Base-by-base conservation (phyloP, 1,140 invertebrate species). In the Nymphalis io region DNA sequence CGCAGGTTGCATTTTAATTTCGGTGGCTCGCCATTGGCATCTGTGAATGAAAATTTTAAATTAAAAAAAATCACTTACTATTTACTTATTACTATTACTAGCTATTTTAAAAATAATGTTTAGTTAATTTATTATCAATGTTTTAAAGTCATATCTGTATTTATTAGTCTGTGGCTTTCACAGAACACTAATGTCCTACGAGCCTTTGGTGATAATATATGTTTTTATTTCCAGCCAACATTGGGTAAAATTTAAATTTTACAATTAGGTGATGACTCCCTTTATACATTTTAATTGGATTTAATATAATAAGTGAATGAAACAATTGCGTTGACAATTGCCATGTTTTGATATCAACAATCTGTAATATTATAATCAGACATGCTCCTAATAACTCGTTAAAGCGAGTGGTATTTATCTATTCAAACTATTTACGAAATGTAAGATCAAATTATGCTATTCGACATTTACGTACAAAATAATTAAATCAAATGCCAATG, bases 1-100 rank as follows among this genome's bases (percentile, higher is more conserved):
- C 98, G 92, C 60, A 99, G 93, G 86, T 98, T 98, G 92, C 98
- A 99, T 90, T 98, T 99, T 57, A 97, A 93, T 88, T 96, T 96
- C 1, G 96, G 95, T 11, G 95, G 94, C 78, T 97, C 96, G 2
- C 94, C 94, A 76, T 94, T 94, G 16, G 88, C 87, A 76, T 95
- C 95, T 95, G 93, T 51, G 38, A 38, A 27, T n/a, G 15, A 42
- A 55, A 65, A 12, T 23, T 18, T 0, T 18, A 16, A 0, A 16
- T 39, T 40, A 64, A 62, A 51, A 48, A 8, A 33, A 33, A 8
- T 33, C 27, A 2, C 27, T 8, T 33, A 33, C 27, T 33, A 33
- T 33, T 8, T 8, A 6, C 27, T 33, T 33, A 33, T 0, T 33
- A 8, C 10, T 33, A n/a, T n/a, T n/a, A n/a, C n/a, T n/a, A n/a